These are phyloP conservation scores for Chrysocyon brachyurus DNA, from an alignment of 2,797 vertebrate species.

Conservation along the genomic window DNA sequence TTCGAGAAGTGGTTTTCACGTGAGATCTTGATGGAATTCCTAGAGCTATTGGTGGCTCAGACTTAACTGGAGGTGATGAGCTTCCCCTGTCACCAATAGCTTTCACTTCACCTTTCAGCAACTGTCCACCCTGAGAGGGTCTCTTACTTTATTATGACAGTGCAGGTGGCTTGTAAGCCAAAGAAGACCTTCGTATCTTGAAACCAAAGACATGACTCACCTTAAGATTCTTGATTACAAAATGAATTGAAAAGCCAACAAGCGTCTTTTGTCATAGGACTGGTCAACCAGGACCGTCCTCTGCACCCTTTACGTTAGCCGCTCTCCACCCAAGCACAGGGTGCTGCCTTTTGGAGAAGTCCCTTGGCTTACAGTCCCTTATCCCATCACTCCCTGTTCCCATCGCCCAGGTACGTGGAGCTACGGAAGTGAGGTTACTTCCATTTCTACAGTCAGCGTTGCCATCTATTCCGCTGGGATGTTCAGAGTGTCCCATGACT, in stretches of 20 bases:
- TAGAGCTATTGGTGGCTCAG: accelerated
- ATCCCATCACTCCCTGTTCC: neutral
- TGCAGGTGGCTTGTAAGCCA: neutral
- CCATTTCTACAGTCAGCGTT: no score
- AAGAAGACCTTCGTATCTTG: neutral
- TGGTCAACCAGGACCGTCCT: accelerated
- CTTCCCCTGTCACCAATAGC: neutral
- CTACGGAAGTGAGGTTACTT: neutral
- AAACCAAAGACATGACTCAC: neutral
- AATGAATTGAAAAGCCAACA: neutral
- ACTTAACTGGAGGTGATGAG: neutral
- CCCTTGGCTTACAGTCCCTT: neutral
- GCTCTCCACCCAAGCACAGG: neutral
- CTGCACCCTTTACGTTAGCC: neutral
- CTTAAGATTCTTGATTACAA: neutral
- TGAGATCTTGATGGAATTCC: neutral
- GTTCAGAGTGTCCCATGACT: accelerated
- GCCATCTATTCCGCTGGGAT: neutral
- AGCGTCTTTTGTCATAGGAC: neutral
- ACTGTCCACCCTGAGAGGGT: neutral
- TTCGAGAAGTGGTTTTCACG: neutral
- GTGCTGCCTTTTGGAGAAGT: neutral
- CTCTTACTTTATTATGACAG: neutral
- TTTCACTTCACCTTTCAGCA: neutral
- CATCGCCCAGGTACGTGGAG: neutral